Percentiles rank a stretch among this genome's conserved stretches.
These are phyloP conservation scores for Heliothis peltigera DNA, from an alignment of 2,888 invertebrate species.

Conservation along the genomic window DNA sequence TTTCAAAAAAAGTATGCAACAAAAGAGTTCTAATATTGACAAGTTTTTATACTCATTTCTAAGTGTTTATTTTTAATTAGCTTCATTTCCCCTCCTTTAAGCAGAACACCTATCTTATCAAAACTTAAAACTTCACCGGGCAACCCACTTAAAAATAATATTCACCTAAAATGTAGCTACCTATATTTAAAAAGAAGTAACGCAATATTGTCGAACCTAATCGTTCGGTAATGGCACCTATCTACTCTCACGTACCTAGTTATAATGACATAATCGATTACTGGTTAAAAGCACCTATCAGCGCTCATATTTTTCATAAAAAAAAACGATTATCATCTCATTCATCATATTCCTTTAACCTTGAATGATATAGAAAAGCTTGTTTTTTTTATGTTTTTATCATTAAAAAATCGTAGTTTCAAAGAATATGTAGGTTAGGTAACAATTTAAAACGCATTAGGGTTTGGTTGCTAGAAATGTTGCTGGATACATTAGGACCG, in stretches of 20 bases:
- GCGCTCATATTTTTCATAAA: constrained; percentile 42
- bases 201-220: constrained; percentile 22
- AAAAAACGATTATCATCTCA: constrained; percentile 44
- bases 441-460: constrained; percentile 35
- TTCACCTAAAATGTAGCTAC: constrained; percentile 16
- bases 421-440: constrained; percentile 10
- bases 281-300: constrained; percentile 35
- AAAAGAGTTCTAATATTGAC: too few species aligned
- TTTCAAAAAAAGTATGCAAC: too few species aligned
- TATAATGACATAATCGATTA: constrained; percentile 55
- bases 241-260: constrained; percentile 38
- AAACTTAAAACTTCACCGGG: too few species aligned
- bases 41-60: too few species aligned
- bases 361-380: constrained; percentile 9
- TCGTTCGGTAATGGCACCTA: constrained; percentile 30
- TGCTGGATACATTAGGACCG: constrained; percentile 1
- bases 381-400: constrained; percentile 4
- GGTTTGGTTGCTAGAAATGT: constrained; percentile 2
- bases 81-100: too few species aligned
- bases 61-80: too few species aligned
- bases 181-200: constrained; percentile 18
- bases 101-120: too few species aligned
- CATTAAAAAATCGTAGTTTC: not conserved
- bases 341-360: constrained; percentile 40
- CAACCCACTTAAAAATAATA: not conserved